Percentiles rank a stretch among this genome's conserved stretches.
Conservation (phyloP, 2,113 vertebrate species). For the Paramisgurnus dabryanus region DNA sequence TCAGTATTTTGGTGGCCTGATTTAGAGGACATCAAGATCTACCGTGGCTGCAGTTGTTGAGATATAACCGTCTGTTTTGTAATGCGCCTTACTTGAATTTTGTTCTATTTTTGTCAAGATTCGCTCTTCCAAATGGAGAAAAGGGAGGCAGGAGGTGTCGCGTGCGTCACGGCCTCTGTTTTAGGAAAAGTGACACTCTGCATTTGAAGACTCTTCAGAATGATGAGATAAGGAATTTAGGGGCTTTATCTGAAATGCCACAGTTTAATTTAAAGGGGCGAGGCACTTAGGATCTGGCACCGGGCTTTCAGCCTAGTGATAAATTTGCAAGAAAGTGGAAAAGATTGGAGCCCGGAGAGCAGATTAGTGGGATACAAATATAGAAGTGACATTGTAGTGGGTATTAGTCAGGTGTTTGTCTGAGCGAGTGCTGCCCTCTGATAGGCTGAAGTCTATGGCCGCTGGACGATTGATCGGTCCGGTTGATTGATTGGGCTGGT, state of each 20-base stretch:
- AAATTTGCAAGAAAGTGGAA: slow-evolving; percentile 86
- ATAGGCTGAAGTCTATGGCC: slow-evolving; percentile 67
- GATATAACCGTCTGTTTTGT: slow-evolving; percentile 47
- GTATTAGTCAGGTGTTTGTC: slow-evolving; percentile 77
- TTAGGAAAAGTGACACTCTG: slow-evolving; percentile 85
- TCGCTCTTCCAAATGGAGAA: slow-evolving; percentile 69
- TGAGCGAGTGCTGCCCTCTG: slow-evolving; percentile 74
- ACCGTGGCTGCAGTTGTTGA: slow-evolving; percentile 41
- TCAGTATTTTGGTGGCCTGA: slow-evolving; percentile 18
- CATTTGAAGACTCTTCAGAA: slow-evolving; percentile 91
- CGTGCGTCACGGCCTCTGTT: slow-evolving; percentile 66
- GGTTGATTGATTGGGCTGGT: slow-evolving; percentile 52
- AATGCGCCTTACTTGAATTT: slow-evolving; percentile 59
- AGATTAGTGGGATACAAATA: slow-evolving; percentile 83
- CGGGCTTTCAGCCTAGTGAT: slow-evolving; percentile 88
- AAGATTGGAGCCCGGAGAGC: slow-evolving; percentile 70
- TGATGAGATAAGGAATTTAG: slow-evolving; percentile 98
- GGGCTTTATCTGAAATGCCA: slow-evolving; percentile 99
- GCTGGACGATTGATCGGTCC: slow-evolving; percentile 56
- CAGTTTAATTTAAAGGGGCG: slow-evolving; percentile 98
- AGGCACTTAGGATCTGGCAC: slow-evolving; percentile 87
- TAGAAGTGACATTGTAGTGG: slow-evolving; percentile 79
- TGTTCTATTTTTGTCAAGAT: slow-evolving; percentile 69
- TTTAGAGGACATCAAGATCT: slow-evolving; percentile 20
- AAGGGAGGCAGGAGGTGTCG: slow-evolving; percentile 49